Percentiles rank a stretch among this genome's conserved stretches.
Evolutionary conservation across 1,140 invertebrate species (phyloP).

Genomic region (Rhizoglyphus robini): DNA sequence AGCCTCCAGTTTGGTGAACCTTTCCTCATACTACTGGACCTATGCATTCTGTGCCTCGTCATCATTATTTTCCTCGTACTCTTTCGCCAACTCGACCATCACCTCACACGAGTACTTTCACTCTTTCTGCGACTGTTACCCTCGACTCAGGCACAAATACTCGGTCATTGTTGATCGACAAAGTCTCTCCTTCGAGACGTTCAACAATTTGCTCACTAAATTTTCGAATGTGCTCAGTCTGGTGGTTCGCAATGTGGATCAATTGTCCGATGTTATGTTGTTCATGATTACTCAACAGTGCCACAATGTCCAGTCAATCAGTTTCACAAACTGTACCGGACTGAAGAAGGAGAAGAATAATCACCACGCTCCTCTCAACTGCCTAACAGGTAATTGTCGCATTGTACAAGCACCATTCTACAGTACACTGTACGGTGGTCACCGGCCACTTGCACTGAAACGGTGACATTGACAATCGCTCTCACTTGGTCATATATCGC

Average conservation of each 20-base stretch:
- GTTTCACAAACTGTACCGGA: constrained; percentile 6
- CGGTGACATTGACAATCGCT: too few species aligned
- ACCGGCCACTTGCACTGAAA: too few species aligned
- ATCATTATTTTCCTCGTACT: neutral
- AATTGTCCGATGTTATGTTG: constrained; percentile 13
- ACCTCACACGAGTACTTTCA: neutral
- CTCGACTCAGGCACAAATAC: neutral
- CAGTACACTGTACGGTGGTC: neutral
- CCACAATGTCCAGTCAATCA: neutral
- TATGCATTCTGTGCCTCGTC: constrained; percentile 10
- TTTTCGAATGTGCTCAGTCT: constrained; percentile 10
- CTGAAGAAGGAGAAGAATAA: neutral
- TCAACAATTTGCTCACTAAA: neutral
- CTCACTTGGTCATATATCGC: too few species aligned
- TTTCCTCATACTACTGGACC: constrained; percentile 7
- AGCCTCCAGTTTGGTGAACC: neutral
- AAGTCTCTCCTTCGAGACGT: neutral
- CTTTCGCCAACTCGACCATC: neutral
- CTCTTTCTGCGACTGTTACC: neutral
- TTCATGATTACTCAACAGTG: neutral
- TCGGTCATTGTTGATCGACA: constrained; percentile 5
- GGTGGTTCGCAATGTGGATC: neutral
- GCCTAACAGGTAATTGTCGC: constrained; percentile 1
- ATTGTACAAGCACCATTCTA: neutral
- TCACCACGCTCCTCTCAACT: neutral